phyloP scores from a whole-genome alignment of 2,113 vertebrate genomes.

The Ptilorrhoa leucosticta region DNA sequence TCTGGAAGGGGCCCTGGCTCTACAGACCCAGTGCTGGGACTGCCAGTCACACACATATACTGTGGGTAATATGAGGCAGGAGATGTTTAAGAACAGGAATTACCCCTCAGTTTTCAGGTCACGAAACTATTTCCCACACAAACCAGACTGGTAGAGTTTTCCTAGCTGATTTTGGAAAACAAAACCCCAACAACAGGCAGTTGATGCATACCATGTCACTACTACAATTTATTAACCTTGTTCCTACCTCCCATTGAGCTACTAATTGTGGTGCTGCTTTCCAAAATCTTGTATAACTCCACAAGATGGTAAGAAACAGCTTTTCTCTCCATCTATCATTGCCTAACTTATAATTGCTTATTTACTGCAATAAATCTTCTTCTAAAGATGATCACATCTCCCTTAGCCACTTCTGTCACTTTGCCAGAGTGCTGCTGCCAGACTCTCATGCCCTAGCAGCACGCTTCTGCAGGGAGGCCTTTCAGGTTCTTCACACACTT shows the following conservation, averaged over 20 bases:
- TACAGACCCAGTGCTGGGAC: not conserved
- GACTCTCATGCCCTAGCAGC: not conserved
- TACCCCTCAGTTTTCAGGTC: not conserved
- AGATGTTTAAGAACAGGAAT: not conserved
- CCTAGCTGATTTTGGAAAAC: not conserved
- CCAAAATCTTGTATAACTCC: not conserved
- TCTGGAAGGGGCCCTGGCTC: not conserved
- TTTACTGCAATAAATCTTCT: not conserved
- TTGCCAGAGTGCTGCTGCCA: not conserved
- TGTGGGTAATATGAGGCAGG: fast-evolving
- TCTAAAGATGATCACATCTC: not conserved
- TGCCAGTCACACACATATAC: not conserved
- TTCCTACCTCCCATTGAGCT: not conserved
- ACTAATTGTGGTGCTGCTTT: not conserved
- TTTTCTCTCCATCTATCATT: not conserved
- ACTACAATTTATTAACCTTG: not conserved
- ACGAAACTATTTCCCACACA: not conserved
- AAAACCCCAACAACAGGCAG: not conserved
- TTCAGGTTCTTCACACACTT: not conserved
- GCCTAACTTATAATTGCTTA: not conserved
- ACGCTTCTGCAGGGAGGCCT: not conserved
- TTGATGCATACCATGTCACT: not conserved
- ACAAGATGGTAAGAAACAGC: not conserved
- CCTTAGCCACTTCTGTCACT: not conserved
- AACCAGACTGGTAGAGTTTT: not conserved